These are phyloP conservation scores for Platorchestia sp. DNA, from an alignment of 1,140 invertebrate species.

Conservation along the genomic window DNA sequence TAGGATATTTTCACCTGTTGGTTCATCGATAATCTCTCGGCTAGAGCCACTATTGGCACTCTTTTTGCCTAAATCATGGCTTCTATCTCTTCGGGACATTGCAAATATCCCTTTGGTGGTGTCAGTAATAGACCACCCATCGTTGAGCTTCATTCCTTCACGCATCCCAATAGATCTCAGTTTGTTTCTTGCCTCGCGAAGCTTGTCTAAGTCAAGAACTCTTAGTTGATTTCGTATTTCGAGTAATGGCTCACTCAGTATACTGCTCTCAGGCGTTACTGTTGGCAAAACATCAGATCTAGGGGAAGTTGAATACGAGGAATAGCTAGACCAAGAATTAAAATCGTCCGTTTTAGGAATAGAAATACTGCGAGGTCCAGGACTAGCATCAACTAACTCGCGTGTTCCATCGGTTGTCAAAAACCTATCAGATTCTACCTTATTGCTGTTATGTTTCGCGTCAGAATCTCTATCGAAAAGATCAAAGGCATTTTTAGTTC, in stretches of 20 bases:
- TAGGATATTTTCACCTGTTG: background rate
- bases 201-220: background rate
- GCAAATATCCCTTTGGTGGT: background rate
- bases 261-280: background rate
- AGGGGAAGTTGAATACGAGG: background rate
- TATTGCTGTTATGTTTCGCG: background rate
- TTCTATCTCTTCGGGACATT: background rate
- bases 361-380: background rate
- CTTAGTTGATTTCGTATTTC: conserved; percentile 16
- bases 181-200: background rate
- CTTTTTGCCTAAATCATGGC: background rate
- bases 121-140: conserved; percentile 14
- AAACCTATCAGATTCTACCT: background rate
- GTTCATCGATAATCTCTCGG: background rate
- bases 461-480: background rate
- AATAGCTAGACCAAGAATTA: conserved; percentile 45
- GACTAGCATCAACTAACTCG: background rate
- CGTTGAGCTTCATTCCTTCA: conserved; percentile 25
- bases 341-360: background rate
- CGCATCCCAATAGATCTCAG: conserved; percentile 4
- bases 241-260: background rate
- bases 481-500: background rate
- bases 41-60: background rate
- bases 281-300: background rate
- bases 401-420: conserved; percentile 17